A percentile compares a stretch with the other conserved stretches of the same genome.
phyloP scores from a whole-genome alignment of 2,888 invertebrate species.

The Lasioglossum pauxillum region DNA sequence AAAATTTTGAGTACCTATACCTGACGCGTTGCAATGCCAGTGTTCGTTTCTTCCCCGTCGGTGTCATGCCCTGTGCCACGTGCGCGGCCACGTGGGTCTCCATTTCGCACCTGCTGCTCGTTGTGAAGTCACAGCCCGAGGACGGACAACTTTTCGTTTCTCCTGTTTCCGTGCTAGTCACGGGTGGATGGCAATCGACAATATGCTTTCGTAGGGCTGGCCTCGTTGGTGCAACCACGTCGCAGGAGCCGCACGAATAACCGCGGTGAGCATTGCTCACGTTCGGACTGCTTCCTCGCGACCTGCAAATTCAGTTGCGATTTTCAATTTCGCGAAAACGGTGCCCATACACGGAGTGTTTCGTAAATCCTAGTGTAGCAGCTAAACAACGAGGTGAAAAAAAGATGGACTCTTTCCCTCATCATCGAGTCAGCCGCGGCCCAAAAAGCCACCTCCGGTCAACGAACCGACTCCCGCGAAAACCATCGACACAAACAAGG shows the following conservation, averaged over 20 bases:
- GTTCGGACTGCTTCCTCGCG: constrained; percentile 79
- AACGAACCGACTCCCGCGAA: too few relatives aligned
- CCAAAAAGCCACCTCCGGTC: too few relatives aligned
- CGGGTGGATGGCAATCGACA: constrained; percentile 81
- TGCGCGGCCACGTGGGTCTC: constrained; percentile 84
- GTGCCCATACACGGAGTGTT: too few relatives aligned
- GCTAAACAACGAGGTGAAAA: too few relatives aligned
- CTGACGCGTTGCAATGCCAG: constrained; percentile 85
- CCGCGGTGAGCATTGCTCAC: constrained; percentile 75
- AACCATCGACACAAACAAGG: too few relatives aligned
- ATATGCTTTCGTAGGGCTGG: constrained; percentile 84
- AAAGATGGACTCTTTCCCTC: too few relatives aligned
- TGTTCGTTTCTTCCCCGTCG: constrained; percentile 84
- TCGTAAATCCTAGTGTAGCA: too few relatives aligned
- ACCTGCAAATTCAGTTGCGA: constrained; percentile 67
- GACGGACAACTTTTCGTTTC: constrained; percentile 80
- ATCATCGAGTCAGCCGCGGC: too few relatives aligned
- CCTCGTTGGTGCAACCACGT: constrained; percentile 82
- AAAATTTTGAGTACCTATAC: constrained; percentile 82
- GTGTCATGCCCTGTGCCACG: constrained; percentile 84
- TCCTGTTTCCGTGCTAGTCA: constrained; percentile 71
- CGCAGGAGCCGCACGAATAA: constrained; percentile 84
- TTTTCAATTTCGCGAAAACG: background rate
- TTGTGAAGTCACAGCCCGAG: constrained; percentile 81
- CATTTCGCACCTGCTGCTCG: constrained; percentile 83